Percentiles rank a stretch among this genome's conserved stretches.
phyloP scores from a whole-genome alignment of 1,140 invertebrate genomes.

The Paraescarpia echinospica region DNA sequence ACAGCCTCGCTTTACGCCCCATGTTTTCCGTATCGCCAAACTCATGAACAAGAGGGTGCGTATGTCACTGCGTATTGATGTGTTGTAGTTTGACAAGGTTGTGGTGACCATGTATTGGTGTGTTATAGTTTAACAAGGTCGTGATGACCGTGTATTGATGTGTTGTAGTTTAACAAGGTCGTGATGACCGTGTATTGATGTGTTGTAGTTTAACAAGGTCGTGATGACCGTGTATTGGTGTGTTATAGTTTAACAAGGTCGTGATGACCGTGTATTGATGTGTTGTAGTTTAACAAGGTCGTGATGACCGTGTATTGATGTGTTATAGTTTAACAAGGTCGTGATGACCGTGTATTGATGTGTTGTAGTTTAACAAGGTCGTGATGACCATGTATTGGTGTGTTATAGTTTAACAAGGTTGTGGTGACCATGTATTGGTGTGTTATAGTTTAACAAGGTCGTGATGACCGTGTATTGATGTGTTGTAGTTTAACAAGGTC shows the following conservation, averaged over 20 bases:
- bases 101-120: background rate
- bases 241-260: background rate
- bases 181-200: background rate
- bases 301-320: too few species aligned
- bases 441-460: too few species aligned
- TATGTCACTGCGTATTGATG: too few species aligned
- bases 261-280: background rate
- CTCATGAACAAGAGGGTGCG: conserved; percentile 55
- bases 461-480: too few species aligned
- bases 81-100: background rate
- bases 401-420: too few species aligned
- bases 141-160: background rate
- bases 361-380: too few species aligned
- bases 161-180: background rate
- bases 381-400: too few species aligned
- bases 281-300: too few species aligned
- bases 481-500: too few species aligned
- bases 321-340: too few species aligned
- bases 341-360: too few species aligned
- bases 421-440: too few species aligned
- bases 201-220: background rate
- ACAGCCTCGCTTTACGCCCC: conserved; percentile 53
- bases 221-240: background rate
- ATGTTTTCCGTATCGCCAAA: conserved; percentile 54
- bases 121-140: background rate